Evolutionary conservation across 2,797 vertebrate genomes (phyloP), one percentile per base, ranked within the genome.

Genomic region (Phoebastria nigripes): DNA sequence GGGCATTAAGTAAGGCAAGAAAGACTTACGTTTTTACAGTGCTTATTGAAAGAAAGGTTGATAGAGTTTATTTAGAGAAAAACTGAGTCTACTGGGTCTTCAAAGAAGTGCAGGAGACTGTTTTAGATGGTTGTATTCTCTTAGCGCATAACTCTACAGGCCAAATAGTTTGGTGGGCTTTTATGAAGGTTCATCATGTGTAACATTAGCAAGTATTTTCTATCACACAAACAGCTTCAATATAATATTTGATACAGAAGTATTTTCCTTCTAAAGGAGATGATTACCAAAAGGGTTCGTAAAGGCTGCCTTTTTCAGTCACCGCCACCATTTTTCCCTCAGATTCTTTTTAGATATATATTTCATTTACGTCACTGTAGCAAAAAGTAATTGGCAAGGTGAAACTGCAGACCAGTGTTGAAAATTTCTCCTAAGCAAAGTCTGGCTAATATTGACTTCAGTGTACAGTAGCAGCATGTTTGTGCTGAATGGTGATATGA

Each of bases 351-450:
- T 67, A 47, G 21, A 24, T 88, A n/a, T n/a, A 10, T 65, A 17
- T 92, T 91, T 94, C 7, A 42, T 81, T 88, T 87, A 51, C 5
- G 33, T 47, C 54, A 56, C 18, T 39, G 56, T 67, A 74, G 90
- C 52, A 77, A 65, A 91, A 82, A 83, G 65, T 74, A 93, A 67
- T 74, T 85, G 74, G 71, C 71, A 69, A 72, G 61, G 79, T 80
- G 39, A 88, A 95, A 67, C 55, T 83, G 83, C 37, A 89, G 94
- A 77, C 56, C 46, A 74, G 56, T n/a, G 39, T 76, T 92, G 87
- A 78, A 93, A 72, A 93, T 92, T 74, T 83, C 39, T 87, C 56
- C 61, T 78, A 59, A 87, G 94, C 72, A 82, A 93, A 95, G 69
- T 56, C 92, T 87, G 92, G 46, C 47, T 94, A 77, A 77, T 71